Evolutionary conservation across 2,888 invertebrate species (phyloP).

Genomic region (Synanthedon tipuliformis): DNA sequence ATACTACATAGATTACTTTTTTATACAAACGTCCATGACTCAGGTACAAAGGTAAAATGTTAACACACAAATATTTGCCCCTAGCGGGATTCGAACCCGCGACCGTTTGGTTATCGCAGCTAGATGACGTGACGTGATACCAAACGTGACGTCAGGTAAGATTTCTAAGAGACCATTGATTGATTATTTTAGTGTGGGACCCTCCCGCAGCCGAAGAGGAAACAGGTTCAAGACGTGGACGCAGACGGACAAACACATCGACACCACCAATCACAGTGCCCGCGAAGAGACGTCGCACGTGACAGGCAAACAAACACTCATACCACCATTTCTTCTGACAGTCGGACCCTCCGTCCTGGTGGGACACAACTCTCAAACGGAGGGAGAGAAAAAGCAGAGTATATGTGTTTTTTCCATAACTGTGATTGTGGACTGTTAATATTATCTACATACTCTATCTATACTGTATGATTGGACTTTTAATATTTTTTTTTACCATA

Average conservation of each 20-base stretch:
- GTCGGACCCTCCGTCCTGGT: conserved; percentile 15
- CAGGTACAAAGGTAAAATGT: too few relatives aligned
- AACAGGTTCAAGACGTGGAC: conserved; percentile 37
- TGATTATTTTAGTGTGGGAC: conserved; percentile 38
- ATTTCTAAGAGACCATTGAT: too few relatives aligned
- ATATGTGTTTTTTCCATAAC: conserved; percentile 14
- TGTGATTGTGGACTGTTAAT: not conserved
- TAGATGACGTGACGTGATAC: too few relatives aligned
- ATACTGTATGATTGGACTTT: too few relatives aligned
- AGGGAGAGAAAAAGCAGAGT: conserved; percentile 16
- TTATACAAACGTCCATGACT: too few relatives aligned
- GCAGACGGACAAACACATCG: conserved; percentile 46
- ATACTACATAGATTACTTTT: too few relatives aligned
- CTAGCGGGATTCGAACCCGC: too few relatives aligned
- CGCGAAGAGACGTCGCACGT: conserved; percentile 50
- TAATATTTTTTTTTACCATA: too few relatives aligned
- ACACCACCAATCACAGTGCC: conserved; percentile 52
- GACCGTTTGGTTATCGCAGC: too few relatives aligned
- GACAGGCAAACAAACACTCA: conserved; percentile 34
- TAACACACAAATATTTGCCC: too few relatives aligned
- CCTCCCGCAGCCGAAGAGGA: conserved; percentile 49
- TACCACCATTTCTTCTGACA: conserved; percentile 53
- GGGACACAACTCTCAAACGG: conserved; percentile 7
- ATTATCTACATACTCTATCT: too few relatives aligned
- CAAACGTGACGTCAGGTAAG: too few relatives aligned